phyloP scores from a whole-genome alignment of 2,888 invertebrate genomes.

The Drosophila atroscutellata region DNA sequence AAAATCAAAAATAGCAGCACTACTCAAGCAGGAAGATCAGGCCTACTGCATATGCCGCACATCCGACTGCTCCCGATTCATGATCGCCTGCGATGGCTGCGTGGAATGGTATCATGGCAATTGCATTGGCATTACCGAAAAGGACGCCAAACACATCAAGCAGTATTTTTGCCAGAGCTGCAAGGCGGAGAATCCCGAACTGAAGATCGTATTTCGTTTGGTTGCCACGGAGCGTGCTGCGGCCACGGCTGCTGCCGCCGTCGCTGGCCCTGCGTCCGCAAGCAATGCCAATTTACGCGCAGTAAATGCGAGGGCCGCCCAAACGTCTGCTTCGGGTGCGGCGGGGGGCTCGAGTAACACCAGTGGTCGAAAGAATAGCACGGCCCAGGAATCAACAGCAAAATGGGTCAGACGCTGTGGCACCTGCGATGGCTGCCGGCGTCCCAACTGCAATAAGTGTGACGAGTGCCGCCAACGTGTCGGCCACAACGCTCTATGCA shows the following conservation, averaged over 20 bases:
- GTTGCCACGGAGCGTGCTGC: conserved; percentile 79
- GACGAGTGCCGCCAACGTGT: conserved; percentile 82
- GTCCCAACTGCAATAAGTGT: conserved; percentile 84
- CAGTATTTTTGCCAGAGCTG: conserved; percentile 96
- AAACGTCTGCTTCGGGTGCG: neutral
- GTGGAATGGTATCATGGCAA: conserved; percentile 99
- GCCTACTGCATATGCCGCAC: conserved; percentile 98
- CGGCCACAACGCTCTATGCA: conserved; percentile 86
- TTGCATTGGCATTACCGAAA: conserved; percentile 97
- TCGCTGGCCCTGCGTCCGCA: conserved; percentile 12
- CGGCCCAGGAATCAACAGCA: conserved; percentile 39
- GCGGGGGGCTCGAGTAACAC: conserved; percentile 2
- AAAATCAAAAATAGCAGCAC: conserved; percentile 94
- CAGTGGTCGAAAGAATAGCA: conserved; percentile 15
- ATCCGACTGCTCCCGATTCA: conserved; percentile 96
- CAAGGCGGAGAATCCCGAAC: conserved; percentile 91
- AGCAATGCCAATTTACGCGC: conserved; percentile 1
- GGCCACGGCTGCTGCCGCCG: conserved; percentile 31
- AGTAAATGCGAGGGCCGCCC: conserved; percentile 31
- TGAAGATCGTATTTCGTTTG: conserved; percentile 87
- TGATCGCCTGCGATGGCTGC: conserved; percentile 99
- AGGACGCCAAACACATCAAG: conserved; percentile 96
- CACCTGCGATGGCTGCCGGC: conserved; percentile 89
- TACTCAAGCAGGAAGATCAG: conserved; percentile 95
- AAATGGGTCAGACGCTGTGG: conserved; percentile 87